A percentile compares a stretch with the other conserved stretches of the same genome.
Conservation (phyloP, 2,113 vertebrate genomes). For the Gavia stellata region DNA sequence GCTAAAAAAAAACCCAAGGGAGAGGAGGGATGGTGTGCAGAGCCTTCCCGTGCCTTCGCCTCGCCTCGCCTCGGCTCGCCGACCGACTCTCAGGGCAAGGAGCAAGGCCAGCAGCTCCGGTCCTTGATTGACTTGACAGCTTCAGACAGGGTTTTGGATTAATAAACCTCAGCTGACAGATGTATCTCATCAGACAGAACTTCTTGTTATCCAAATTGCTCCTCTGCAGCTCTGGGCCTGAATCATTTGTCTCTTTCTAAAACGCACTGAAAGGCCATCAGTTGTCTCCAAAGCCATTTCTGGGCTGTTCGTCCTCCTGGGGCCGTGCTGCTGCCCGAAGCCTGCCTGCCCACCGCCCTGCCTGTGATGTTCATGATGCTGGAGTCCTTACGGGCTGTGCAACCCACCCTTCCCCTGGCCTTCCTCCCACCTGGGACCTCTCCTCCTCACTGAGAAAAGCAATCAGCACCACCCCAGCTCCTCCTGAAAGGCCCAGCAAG, state of each 20-base stretch:
- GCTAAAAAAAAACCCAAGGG: neutral
- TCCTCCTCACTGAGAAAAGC: neutral
- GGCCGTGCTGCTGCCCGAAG: neutral
- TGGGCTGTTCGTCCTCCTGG: neutral
- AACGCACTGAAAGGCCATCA: neutral
- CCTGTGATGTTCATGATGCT: neutral
- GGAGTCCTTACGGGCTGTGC: neutral
- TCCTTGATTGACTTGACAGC: neutral
- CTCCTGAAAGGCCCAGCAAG: neutral
- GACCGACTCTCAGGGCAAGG: rapidly evolving
- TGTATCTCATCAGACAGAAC: neutral
- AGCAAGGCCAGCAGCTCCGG: neutral
- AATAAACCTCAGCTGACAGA: neutral
- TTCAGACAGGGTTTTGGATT: neutral
- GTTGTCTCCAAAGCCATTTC: neutral
- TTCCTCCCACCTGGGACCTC: neutral
- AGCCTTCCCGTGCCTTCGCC: neutral
- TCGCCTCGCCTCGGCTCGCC: rapidly evolving
- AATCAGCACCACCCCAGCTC: neutral
- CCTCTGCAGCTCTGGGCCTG: neutral
- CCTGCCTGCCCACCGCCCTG: neutral
- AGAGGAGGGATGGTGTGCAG: neutral
- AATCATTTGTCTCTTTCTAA: neutral
- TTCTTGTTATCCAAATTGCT: neutral
- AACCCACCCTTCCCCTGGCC: neutral